These are phyloP conservation scores for Cyclopterus lumpus DNA, from an alignment of 2,797 vertebrate species.

Conservation along the genomic window DNA sequence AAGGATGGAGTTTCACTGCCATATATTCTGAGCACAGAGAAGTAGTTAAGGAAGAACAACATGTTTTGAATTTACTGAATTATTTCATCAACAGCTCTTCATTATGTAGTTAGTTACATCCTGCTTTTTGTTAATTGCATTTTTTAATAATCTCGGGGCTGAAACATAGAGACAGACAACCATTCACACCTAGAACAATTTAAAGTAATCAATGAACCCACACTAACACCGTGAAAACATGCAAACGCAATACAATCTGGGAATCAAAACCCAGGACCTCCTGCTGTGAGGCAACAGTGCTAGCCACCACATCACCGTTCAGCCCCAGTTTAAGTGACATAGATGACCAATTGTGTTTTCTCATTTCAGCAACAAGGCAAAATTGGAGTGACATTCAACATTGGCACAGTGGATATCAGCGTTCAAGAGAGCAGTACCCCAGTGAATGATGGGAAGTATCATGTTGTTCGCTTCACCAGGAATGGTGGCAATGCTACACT, in stretches of 20 bases:
- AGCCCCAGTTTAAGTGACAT: neutral
- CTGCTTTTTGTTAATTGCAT: no score
- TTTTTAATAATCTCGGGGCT: no score
- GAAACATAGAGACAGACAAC: no score
- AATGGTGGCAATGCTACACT: constrained; percentile 97
- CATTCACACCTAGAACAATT: neutral
- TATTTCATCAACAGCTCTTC: no score
- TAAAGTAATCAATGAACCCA: neutral
- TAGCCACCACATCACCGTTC: neutral
- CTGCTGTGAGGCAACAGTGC: neutral
- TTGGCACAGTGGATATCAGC: constrained; percentile 94
- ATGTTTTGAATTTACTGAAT: no score
- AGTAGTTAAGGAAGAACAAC: no score
- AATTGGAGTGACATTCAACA: constrained; percentile 98
- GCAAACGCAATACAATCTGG: neutral
- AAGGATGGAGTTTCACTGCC: neutral
- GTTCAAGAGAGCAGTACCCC: constrained; percentile 94
- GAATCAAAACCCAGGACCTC: neutral
- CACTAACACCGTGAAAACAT: neutral
- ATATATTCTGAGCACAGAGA: no score
- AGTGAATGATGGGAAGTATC: constrained; percentile 98
- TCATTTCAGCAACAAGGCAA: constrained; percentile 94
- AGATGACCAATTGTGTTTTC: neutral
- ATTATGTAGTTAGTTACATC: no score
- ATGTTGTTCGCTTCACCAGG: constrained; percentile 95